phyloP scores from a whole-genome alignment of 2,113 vertebrate species.

The Lycaon pictus region DNA sequence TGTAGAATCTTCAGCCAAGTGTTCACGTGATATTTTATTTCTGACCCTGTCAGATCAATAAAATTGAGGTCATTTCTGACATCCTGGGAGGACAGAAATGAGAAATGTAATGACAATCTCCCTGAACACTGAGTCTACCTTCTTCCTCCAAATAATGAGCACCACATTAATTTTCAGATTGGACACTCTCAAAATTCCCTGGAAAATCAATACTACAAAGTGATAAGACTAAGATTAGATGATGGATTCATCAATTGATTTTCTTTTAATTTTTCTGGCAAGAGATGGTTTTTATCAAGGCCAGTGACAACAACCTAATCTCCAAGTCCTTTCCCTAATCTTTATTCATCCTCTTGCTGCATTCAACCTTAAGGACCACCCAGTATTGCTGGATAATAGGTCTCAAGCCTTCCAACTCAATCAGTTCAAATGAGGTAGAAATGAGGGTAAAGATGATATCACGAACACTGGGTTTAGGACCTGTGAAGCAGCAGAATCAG shows the following conservation, averaged over 20 bases:
- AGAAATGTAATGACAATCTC: slow-evolving; percentile 16
- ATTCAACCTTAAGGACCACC: background rate
- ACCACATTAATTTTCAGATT: slow-evolving; percentile 46
- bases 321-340: background rate
- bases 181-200: slow-evolving; percentile 24
- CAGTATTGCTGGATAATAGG: background rate
- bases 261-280: slow-evolving; percentile 40
- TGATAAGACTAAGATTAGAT: background rate
- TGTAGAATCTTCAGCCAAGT: background rate
- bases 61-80: background rate
- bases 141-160: slow-evolving; percentile 38
- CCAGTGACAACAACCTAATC: background rate
- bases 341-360: background rate
- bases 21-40: background rate
- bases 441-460: background rate
- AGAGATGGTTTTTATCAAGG: background rate
- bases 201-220: slow-evolving; percentile 54
- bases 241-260: slow-evolving; percentile 39
- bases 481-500: background rate
- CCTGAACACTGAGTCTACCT: background rate
- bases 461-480: background rate
- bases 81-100: slow-evolving; percentile 20
- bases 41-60: background rate
- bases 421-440: background rate
- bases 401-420: background rate